Percentiles rank a stretch among this genome's conserved stretches.
Evolutionary conservation across 2,113 vertebrate species (phyloP).

Genomic region (Eubucco bourcierii): DNA sequence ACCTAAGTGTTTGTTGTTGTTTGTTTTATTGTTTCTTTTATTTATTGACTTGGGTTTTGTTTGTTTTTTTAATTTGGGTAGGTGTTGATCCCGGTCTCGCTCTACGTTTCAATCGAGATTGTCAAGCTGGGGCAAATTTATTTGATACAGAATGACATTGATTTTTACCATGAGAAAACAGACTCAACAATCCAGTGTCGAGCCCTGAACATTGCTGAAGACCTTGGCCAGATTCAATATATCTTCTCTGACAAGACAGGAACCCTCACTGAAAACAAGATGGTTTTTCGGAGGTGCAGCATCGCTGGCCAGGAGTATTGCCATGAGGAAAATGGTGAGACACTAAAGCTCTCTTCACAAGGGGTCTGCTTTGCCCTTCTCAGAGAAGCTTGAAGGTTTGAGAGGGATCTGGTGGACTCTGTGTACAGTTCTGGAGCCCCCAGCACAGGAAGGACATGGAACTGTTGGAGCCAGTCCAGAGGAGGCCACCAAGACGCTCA

Average conservation of each 20-base stretch:
- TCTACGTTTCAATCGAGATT: constrained; percentile 96
- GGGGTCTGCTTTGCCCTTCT: neutral
- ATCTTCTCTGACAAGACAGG: constrained; percentile 97
- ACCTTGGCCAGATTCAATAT: constrained; percentile 93
- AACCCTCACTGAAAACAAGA: constrained; percentile 96
- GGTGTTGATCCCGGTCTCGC: constrained; percentile 95
- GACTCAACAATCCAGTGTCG: constrained; percentile 88
- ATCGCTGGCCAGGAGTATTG: constrained; percentile 92
- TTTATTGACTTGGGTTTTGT: too few relatives aligned
- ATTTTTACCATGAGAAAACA: constrained; percentile 85
- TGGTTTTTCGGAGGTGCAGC: constrained; percentile 93
- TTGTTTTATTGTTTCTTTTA: too few relatives aligned
- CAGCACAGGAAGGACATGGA: too few relatives aligned
- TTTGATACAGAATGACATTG: constrained; percentile 91
- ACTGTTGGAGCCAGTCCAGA: too few relatives aligned
- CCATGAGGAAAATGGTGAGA: constrained; percentile 90
- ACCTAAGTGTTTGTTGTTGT: neutral
- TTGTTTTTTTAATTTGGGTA: constrained; percentile 52
- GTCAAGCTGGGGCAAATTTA: constrained; percentile 94
- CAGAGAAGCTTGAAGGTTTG: neutral
- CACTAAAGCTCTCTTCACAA: neutral
- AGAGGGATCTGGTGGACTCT: neutral
- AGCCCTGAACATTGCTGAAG: constrained; percentile 92
- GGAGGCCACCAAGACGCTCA: too few relatives aligned
- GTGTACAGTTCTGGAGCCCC: too few relatives aligned